phyloP scores from a whole-genome alignment of 2,113 vertebrate genomes.

The Hiodon tergisus region DNA sequence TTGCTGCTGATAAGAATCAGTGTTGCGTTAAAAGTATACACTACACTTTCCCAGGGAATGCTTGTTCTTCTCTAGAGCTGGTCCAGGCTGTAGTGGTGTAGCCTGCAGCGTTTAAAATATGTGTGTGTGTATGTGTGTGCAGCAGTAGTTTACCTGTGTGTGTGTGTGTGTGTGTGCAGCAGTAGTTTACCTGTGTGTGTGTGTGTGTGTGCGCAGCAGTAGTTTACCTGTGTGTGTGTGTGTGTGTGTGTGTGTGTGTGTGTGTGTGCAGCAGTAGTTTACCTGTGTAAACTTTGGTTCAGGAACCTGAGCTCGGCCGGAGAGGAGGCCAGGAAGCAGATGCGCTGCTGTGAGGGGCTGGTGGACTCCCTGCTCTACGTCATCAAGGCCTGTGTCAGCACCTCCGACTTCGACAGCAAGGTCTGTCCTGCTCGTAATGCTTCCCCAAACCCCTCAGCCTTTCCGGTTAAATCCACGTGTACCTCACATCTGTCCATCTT shows the following conservation, averaged over 20 bases:
- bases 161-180: background rate
- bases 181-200: background rate
- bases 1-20: too few relatives aligned
- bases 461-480: background rate
- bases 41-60: too few relatives aligned
- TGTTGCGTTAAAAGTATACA: too few relatives aligned
- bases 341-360: slow-evolving; percentile 89
- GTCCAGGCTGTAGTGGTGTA: background rate
- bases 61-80: too few relatives aligned
- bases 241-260: too few relatives aligned
- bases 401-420: slow-evolving; percentile 97
- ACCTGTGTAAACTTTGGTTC: slow-evolving; percentile 16
- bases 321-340: slow-evolving; percentile 91
- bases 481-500: background rate
- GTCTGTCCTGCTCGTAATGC: slow-evolving; percentile 49
- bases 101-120: background rate
- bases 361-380: slow-evolving; percentile 90
- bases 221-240: too few relatives aligned
- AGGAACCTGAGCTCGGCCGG: slow-evolving; percentile 96
- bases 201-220: background rate
- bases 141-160: background rate
- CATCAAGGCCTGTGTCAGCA: slow-evolving; percentile 96
- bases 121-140: slow-evolving; percentile 26
- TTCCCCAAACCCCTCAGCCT: background rate
- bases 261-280: background rate